Base-by-base conservation (phyloP, 2,888 invertebrate species). In the Heliconius ismenius region DNA sequence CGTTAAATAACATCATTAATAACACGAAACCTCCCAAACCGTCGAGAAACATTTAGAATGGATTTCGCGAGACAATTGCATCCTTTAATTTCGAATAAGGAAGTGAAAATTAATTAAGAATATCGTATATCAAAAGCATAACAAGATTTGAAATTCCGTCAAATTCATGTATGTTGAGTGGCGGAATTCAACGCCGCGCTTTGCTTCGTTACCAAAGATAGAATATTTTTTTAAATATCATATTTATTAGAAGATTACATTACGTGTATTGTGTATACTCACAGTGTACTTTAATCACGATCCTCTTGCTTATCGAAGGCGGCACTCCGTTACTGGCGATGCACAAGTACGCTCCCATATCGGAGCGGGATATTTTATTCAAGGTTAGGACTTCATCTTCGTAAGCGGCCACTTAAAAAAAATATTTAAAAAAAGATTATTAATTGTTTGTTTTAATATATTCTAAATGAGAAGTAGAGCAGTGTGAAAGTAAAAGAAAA, bases 311-410 rank as follows among this genome's bases (percentile, higher is more conserved):
- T 84, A 98, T 97, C 75, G 97, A 96, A 72, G 98, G 98, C 64
- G 98, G 98, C 69, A 98, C 96, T 43, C 97, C 97, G 85, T 98
- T 98, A 83, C 97, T 96, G 65, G 98, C 98, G 83, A 98, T 98
- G 93, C 98, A 98, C 84, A 98, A 95, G 92, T 98, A 98, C 80
- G 97, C 96, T 24, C 98, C 98, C 98, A 98, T 98, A 89, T 98
- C 98, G 67, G 97, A 96, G 79, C 98, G 95, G 77, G 97, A 96
- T 89, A 98, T 96, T 93, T 97, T 98, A 82, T 95, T 95, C 81
- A 98, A 94, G 80, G 95, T 96, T 83, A 98, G 92, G 77, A 96
- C 95, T 88, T 97, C 97, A 78, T 97, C 97, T 85, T 97, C 96
- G 88, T 95, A 96, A 76, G 96, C 95, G 76, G 95, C 92, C 78